phyloP scores from a whole-genome alignment of 2,797 vertebrate species.

The Epinephelus coioides region DNA sequence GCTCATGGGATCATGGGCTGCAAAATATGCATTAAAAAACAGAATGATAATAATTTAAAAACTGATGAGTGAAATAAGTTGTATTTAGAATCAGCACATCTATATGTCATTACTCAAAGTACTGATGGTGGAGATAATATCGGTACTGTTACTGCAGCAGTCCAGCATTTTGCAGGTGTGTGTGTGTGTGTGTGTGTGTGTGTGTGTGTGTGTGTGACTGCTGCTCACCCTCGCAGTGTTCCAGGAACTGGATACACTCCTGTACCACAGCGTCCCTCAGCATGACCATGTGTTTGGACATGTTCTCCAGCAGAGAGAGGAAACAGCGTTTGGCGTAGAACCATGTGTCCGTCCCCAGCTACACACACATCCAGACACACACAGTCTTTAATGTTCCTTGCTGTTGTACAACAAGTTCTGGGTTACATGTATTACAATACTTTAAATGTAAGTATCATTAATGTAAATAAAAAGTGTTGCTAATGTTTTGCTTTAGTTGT shows the following conservation, averaged over 20 bases:
- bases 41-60: neutral
- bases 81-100: too few species aligned
- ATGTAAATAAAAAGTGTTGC: too few species aligned
- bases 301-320: conserved; percentile 96
- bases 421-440: neutral
- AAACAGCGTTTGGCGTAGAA: conserved; percentile 98
- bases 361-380: conserved; percentile 48
- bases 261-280: conserved; percentile 90
- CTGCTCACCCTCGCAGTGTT: conserved; percentile 92
- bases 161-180: conserved; percentile 1
- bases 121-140: neutral
- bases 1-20: neutral
- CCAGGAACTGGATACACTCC: conserved; percentile 95
- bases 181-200: conserved; percentile 14
- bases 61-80: neutral
- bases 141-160: neutral
- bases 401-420: too few species aligned
- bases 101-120: neutral
- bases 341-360: conserved; percentile 96
- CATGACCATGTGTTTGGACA: conserved; percentile 96
- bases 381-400: neutral
- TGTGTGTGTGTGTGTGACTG: conserved; percentile 5
- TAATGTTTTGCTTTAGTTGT: too few species aligned
- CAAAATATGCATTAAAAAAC: neutral
- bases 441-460: neutral